Evolutionary conservation across 2,113 vertebrate species (phyloP).

Genomic region (Brachypodius melanocephalos): DNA sequence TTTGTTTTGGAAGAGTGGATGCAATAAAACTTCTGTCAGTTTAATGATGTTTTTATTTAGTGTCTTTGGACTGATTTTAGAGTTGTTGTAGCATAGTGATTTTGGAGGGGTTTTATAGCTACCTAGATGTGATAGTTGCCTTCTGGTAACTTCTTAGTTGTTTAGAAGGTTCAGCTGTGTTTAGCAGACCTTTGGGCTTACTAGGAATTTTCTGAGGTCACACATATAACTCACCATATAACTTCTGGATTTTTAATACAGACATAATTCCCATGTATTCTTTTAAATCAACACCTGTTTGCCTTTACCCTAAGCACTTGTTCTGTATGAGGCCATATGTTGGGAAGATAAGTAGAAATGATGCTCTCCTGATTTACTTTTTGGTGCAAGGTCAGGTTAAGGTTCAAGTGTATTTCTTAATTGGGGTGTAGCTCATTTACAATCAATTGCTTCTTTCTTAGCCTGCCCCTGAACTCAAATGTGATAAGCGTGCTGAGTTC

Average conservation of each 20-base stretch:
- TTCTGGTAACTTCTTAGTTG: neutral
- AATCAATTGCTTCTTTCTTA: neutral
- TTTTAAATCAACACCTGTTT: neutral
- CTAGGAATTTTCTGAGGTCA: neutral
- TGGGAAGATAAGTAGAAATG: neutral
- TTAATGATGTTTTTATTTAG: neutral
- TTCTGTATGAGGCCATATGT: neutral
- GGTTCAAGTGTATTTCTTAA: neutral
- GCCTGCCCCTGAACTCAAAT: neutral
- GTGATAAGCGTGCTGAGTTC: neutral
- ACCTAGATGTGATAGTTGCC: neutral
- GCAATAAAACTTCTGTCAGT: neutral
- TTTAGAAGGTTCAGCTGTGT: neutral
- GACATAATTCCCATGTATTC: accelerated
- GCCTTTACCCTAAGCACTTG: neutral
- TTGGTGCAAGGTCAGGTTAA: neutral
- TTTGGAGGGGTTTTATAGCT: neutral
- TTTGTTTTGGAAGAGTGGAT: neutral
- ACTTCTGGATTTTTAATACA: neutral
- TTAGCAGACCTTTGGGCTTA: neutral
- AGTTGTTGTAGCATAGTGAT: neutral
- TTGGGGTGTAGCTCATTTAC: neutral
- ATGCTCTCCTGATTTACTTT: neutral
- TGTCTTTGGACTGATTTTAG: neutral
- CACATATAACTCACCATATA: neutral